Evolutionary conservation across 2,888 invertebrate species (phyloP).

Genomic region (Aleiodes alternator): DNA sequence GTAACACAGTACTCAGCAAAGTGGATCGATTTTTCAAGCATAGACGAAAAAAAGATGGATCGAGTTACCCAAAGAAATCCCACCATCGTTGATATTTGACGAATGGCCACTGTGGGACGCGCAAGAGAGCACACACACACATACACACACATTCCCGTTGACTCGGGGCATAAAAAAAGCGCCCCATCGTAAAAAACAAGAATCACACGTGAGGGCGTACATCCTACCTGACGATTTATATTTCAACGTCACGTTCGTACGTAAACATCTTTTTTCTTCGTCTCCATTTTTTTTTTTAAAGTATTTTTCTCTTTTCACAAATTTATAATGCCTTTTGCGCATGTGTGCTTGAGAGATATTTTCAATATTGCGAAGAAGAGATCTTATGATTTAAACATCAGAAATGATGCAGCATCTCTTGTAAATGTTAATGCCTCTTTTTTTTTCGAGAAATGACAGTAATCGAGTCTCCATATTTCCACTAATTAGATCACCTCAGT

Average conservation of each 20-base stretch:
- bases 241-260: conserved; percentile 33
- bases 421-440: no score
- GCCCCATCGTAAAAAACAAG: conserved; percentile 27
- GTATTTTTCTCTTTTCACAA: neutral
- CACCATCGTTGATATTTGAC: conserved; percentile 53
- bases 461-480: no score
- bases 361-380: neutral
- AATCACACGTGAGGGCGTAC: conserved; percentile 23
- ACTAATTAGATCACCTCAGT: neutral
- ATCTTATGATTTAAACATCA: neutral
- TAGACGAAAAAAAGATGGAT: conserved; percentile 54
- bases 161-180: conserved; percentile 17
- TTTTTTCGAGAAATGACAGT: no score
- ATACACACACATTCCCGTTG: neutral
- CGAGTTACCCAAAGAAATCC: conserved; percentile 52
- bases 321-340: neutral
- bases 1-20: conserved; percentile 30
- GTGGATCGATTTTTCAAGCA: conserved; percentile 50
- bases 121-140: conserved; percentile 8
- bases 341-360: neutral
- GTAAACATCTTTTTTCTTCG: conserved; percentile 34
- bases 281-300: conserved; percentile 6
- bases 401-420: no score
- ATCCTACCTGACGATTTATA: conserved; percentile 26
- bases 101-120: conserved; percentile 51